Conservation (phyloP, 1,140 invertebrate species). For the Oryzaephilus surinamensis region DNA sequence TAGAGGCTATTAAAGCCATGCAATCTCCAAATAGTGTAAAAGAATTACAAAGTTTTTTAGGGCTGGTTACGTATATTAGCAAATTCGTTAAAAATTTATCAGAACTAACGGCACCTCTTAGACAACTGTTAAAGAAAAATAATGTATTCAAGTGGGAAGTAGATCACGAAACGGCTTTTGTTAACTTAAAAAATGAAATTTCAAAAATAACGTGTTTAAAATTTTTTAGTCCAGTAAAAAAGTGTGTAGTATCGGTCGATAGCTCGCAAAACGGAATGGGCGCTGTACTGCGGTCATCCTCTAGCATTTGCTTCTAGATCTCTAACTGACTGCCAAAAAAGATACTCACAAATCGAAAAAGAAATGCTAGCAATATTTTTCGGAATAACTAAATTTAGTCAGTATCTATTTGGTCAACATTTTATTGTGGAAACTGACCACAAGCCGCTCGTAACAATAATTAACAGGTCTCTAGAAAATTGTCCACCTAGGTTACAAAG, state of each 20-base stretch:
- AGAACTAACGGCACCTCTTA: conserved; percentile 17
- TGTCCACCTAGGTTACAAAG: too few relatives aligned
- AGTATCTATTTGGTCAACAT: too few relatives aligned
- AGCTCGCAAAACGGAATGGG: conserved; percentile 29
- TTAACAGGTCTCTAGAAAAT: too few relatives aligned
- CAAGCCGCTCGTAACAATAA: too few relatives aligned
- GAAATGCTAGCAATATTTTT: too few relatives aligned
- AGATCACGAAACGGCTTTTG: conserved; percentile 20
- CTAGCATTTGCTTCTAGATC: conserved; percentile 28
- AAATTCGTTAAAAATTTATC: conserved; percentile 32
- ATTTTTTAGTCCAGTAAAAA: conserved; percentile 20
- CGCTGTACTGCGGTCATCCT: conserved; percentile 23
- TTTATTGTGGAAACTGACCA: too few relatives aligned
- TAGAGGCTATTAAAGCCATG: conserved; percentile 31
- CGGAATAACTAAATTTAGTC: too few relatives aligned
- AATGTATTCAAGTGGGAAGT: conserved; percentile 13
- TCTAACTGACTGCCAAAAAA: too few relatives aligned
- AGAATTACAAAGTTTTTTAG: conserved; percentile 29
- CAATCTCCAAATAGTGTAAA: conserved; percentile 23
- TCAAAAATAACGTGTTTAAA: conserved; percentile 20
- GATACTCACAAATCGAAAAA: too few relatives aligned
- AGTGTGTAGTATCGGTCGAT: conserved; percentile 28
- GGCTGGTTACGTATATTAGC: too few relatives aligned
- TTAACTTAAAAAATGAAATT: conserved; percentile 22
- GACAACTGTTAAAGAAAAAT: conserved; percentile 17